phyloP scores from a whole-genome alignment of 35 echinoderm and acorn worm species.

The Stichopus chloronotus region DNA sequence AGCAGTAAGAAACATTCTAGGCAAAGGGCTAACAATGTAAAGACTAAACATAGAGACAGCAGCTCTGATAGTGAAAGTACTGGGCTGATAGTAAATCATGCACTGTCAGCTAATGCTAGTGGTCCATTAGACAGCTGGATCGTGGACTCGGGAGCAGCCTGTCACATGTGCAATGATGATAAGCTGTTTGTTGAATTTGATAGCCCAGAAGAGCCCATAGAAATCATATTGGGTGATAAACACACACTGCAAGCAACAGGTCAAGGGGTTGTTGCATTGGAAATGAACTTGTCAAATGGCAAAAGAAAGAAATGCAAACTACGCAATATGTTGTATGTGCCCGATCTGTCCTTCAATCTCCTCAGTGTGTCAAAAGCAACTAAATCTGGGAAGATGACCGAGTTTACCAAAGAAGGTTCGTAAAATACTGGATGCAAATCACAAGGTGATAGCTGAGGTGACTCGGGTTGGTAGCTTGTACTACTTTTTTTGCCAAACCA shows the following conservation, averaged over 20 bases:
- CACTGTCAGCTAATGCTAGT: slow-evolving; percentile 13
- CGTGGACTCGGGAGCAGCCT: slow-evolving; percentile 41
- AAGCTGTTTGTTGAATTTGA: slow-evolving; percentile 32
- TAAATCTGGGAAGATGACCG: slow-evolving; percentile 18
- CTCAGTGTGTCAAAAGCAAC: slow-evolving; percentile 41
- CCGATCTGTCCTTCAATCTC: neutral
- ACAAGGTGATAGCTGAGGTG: slow-evolving; percentile 16
- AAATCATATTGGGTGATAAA: neutral
- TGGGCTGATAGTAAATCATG: slow-evolving; percentile 16
- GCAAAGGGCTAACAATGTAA: slow-evolving; percentile 18
- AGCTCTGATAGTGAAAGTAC: slow-evolving; percentile 32
- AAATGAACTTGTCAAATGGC: slow-evolving; percentile 12
- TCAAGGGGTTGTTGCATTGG: neutral
- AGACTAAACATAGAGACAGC: neutral
- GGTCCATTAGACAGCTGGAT: slow-evolving; percentile 25
- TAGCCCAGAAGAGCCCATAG: neutral
- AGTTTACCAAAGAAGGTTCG: neutral
- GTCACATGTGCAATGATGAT: slow-evolving; percentile 41
- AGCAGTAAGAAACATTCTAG: slow-evolving; percentile 19
- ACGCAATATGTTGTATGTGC: slow-evolving; percentile 1
- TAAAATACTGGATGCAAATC: slow-evolving; percentile 44
- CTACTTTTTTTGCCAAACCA: slow-evolving; percentile 9
- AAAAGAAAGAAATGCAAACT: slow-evolving; percentile 19
- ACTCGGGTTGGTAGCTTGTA: slow-evolving; percentile 33
- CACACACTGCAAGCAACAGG: neutral